These are phyloP conservation scores for Gandaritis pyraliata DNA, from an alignment of 2,888 invertebrate genomes.

Conservation along the genomic window DNA sequence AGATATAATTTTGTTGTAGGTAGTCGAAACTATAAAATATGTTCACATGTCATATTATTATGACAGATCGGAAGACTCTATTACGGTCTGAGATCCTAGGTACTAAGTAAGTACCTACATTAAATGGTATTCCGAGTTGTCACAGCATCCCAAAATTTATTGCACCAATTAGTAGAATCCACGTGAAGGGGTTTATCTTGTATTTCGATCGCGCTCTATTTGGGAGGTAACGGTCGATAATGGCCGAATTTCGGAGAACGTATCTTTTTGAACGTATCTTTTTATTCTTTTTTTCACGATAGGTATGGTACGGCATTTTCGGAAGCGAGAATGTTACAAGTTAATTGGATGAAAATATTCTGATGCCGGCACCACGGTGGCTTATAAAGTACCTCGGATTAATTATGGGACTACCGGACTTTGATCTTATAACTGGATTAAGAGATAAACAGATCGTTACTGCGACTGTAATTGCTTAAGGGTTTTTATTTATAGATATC, in stretches of 20 bases:
- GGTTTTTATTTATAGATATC: slow-evolving; percentile 40
- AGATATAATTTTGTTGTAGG: no score
- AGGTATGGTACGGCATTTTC: slow-evolving; percentile 58
- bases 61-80: slow-evolving; percentile 61
- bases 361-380: slow-evolving; percentile 64
- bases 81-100: slow-evolving; percentile 56
- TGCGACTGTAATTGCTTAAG: slow-evolving; percentile 47
- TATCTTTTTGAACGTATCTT: slow-evolving; percentile 57
- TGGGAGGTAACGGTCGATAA: slow-evolving; percentile 82
- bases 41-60: slow-evolving; percentile 36
- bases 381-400: slow-evolving; percentile 70
- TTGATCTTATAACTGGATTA: slow-evolving; percentile 58
- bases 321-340: slow-evolving; percentile 82
- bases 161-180: slow-evolving; percentile 81
- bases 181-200: slow-evolving; percentile 76
- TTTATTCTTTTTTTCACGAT: slow-evolving; percentile 52
- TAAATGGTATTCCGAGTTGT: slow-evolving; percentile 67
- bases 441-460: slow-evolving; percentile 53
- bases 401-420: slow-evolving; percentile 66
- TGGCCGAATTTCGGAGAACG: slow-evolving; percentile 78
- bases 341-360: slow-evolving; percentile 80
- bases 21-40: neutral
- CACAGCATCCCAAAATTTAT: slow-evolving; percentile 76
- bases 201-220: slow-evolving; percentile 76
- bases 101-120: no score